Conservation (phyloP, 92 coral and sea anemone genomes). For the Epizoanthus stellaris region DNA sequence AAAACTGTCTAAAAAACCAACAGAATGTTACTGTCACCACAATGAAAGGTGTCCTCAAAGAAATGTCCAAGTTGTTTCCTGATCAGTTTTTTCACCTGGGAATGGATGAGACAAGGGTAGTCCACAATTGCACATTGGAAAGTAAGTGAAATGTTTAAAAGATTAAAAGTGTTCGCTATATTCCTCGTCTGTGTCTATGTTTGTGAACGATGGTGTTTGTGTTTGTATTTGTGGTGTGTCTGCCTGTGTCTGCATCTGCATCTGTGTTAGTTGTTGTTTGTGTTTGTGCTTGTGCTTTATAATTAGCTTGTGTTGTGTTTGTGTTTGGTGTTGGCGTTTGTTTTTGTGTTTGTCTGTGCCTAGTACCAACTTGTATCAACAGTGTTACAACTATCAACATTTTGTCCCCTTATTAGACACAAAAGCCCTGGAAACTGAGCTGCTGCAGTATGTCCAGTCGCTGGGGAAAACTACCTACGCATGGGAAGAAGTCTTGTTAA, state of each 20-base stretch:
- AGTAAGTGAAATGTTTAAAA: constrained; percentile 53
- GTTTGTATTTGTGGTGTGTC: no score
- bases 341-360: no score
- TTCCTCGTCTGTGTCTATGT: background rate
- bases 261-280: no score
- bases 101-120: constrained; percentile 65
- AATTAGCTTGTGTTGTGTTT: no score
- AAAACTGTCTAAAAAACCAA: background rate
- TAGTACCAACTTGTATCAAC: no score
- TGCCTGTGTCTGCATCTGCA: no score
- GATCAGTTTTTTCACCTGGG: constrained; percentile 79
- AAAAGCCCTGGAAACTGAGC: constrained; percentile 51
- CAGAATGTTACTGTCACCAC: constrained; percentile 77
- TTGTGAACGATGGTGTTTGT: background rate
- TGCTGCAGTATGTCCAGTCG: constrained; percentile 54
- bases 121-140: constrained; percentile 52
- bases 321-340: no score
- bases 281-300: no score
- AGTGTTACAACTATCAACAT: no score
- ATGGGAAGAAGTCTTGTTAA: constrained; percentile 77
- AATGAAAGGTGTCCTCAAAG: constrained; percentile 80
- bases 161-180: background rate
- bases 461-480: constrained; percentile 63
- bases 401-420: constrained; percentile 32
- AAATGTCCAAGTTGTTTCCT: constrained; percentile 73